These are phyloP conservation scores for Astyanax mexicanus DNA, from an alignment of 2,797 vertebrate species.

Conservation along the genomic window DNA sequence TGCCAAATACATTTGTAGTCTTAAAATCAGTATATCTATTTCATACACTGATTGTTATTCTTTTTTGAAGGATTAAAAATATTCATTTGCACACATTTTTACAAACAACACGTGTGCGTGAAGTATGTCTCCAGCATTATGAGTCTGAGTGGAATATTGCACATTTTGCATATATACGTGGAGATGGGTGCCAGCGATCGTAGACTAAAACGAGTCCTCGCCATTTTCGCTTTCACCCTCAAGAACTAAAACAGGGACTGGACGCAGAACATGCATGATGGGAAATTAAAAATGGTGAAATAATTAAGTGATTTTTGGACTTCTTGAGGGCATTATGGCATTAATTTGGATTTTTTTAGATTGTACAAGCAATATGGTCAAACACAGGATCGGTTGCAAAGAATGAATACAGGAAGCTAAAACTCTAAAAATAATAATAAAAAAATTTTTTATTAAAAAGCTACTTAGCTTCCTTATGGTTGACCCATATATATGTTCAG, in stretches of 20 bases:
- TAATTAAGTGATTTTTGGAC: neutral
- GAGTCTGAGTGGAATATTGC: slow-evolving; percentile 65
- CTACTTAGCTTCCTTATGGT: neutral
- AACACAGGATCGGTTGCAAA: neutral
- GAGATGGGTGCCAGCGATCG: slow-evolving; percentile 40
- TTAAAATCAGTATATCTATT: slow-evolving; percentile 30
- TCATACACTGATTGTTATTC: slow-evolving; percentile 46
- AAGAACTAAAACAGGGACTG: neutral
- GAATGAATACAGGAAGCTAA: neutral
- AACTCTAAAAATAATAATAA: neutral
- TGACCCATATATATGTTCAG: neutral
- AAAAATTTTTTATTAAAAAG: neutral
- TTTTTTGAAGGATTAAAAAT: slow-evolving; percentile 68
- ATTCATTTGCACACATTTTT: slow-evolving; percentile 67
- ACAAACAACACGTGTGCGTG: slow-evolving; percentile 46
- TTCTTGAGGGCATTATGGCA: slow-evolving; percentile 11
- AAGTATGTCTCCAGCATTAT: slow-evolving; percentile 69
- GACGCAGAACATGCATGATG: neutral
- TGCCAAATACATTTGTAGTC: slow-evolving; percentile 7
- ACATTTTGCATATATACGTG: slow-evolving; percentile 79
- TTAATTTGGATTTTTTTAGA: slow-evolving; percentile 12
- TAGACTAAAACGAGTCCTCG: slow-evolving; percentile 2
- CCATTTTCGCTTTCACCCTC: neutral
- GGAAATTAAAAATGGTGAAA: neutral
- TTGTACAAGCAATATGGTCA: slow-evolving; percentile 18